These are phyloP conservation scores for Microplitis manilae DNA, from an alignment of 2,888 invertebrate species.

Conservation along the genomic window DNA sequence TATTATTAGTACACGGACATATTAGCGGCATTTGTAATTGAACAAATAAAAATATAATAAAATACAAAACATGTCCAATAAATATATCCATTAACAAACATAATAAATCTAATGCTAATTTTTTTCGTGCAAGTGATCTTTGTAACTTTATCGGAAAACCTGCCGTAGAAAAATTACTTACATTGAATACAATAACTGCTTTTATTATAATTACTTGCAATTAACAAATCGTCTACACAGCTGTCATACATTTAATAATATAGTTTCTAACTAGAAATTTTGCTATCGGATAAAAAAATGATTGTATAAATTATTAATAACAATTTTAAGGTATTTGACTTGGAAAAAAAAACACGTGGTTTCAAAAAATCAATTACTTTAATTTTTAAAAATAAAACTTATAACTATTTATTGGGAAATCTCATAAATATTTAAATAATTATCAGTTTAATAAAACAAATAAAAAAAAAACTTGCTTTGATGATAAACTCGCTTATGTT, in stretches of 20 bases:
- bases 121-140: slow-evolving; percentile 61
- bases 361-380: neutral
- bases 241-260: slow-evolving; percentile 57
- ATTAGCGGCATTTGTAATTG: slow-evolving; percentile 23
- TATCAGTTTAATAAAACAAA: slow-evolving; percentile 11
- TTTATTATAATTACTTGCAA: slow-evolving; percentile 57
- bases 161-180: slow-evolving; percentile 60
- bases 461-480: slow-evolving; percentile 38
- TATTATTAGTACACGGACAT: slow-evolving; percentile 34
- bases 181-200: slow-evolving; percentile 63
- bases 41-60: slow-evolving; percentile 28
- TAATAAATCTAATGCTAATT: slow-evolving; percentile 13
- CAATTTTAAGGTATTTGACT: too few species aligned
- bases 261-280: slow-evolving; percentile 69
- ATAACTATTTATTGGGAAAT: slow-evolving; percentile 16
- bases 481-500: slow-evolving; percentile 50
- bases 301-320: slow-evolving; percentile 57
- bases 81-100: slow-evolving; percentile 28
- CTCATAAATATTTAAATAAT: slow-evolving; percentile 20
- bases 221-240: slow-evolving; percentile 49
- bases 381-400: neutral
- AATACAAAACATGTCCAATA: slow-evolving; percentile 17
- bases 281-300: slow-evolving; percentile 67
- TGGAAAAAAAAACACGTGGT: too few species aligned
- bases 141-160: slow-evolving; percentile 60